Conservation (phyloP, 2,888 invertebrate genomes). For the Drosophila falleni region DNA sequence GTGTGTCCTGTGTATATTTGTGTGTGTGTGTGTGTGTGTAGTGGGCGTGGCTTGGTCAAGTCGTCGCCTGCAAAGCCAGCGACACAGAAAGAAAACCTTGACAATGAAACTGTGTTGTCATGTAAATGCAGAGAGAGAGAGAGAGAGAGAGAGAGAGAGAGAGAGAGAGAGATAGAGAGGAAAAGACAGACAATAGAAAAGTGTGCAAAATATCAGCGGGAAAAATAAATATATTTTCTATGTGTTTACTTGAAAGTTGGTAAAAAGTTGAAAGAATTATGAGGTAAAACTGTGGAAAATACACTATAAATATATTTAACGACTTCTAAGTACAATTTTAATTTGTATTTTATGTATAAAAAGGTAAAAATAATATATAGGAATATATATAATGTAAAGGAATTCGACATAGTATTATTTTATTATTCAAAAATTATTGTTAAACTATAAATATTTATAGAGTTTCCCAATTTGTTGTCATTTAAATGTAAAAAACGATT, state of each 20-base stretch:
- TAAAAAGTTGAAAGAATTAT: neutral
- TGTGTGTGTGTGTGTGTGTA: neutral
- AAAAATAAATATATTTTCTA: neutral
- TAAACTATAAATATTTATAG: too few relatives aligned
- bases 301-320: neutral
- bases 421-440: neutral
- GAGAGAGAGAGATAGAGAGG: neutral
- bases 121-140: neutral
- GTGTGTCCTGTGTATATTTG: neutral
- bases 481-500: too few relatives aligned
- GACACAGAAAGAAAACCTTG: conserved; percentile 50
- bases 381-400: too few relatives aligned
- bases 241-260: conserved; percentile 1
- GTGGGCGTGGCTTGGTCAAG: conserved; percentile 27
- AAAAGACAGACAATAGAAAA: conserved; percentile 1
- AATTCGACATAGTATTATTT: too few relatives aligned
- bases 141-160: neutral
- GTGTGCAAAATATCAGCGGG: conserved; percentile 5
- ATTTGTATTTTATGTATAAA: too few relatives aligned
- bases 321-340: neutral
- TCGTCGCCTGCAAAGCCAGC: conserved; percentile 6
- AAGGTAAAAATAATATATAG: too few relatives aligned
- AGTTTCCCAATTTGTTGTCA: too few relatives aligned
- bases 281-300: neutral
- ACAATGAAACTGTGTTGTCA: conserved; percentile 58